These are phyloP conservation scores for Pipra filicauda DNA, from an alignment of 2,113 vertebrate species.

Conservation along the genomic window DNA sequence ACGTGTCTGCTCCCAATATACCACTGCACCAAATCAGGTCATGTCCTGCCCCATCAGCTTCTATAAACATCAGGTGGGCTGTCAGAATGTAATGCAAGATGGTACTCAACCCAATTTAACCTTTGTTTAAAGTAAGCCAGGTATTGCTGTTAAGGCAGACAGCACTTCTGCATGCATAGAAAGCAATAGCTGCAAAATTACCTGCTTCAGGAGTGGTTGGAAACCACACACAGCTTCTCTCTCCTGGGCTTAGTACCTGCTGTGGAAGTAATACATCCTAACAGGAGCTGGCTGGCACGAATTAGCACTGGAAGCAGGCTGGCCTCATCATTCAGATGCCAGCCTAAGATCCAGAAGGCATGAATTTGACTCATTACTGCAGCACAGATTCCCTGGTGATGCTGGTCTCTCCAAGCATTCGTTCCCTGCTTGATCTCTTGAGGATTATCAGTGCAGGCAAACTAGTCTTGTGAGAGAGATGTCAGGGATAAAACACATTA, in stretches of 20 bases:
- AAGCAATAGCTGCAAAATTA: not conserved
- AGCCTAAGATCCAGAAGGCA: not conserved
- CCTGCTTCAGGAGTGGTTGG: not conserved
- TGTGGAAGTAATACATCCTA: not conserved
- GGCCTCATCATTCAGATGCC: not conserved
- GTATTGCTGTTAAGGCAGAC: not conserved
- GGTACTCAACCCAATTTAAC: not conserved
- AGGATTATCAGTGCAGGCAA: not conserved
- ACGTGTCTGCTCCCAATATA: not conserved
- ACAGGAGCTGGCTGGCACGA: not conserved
- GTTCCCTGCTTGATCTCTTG: not conserved
- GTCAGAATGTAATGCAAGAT: not conserved
- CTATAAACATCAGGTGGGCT: not conserved
- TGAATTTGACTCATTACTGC: not conserved
- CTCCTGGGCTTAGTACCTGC: not conserved
- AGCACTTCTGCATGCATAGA: not conserved
- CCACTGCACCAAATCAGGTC: not conserved
- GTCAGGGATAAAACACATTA: not conserved
- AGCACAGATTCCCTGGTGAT: not conserved
- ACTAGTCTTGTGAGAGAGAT: not conserved
- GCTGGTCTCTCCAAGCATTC: not conserved
- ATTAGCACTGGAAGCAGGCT: not conserved
- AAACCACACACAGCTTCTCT: not conserved
- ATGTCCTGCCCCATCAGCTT: not conserved
- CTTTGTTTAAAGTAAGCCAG: not conserved